Base-by-base conservation (phyloP, 2,797 vertebrate genomes). In the Platyrinchus mystaceus region DNA sequence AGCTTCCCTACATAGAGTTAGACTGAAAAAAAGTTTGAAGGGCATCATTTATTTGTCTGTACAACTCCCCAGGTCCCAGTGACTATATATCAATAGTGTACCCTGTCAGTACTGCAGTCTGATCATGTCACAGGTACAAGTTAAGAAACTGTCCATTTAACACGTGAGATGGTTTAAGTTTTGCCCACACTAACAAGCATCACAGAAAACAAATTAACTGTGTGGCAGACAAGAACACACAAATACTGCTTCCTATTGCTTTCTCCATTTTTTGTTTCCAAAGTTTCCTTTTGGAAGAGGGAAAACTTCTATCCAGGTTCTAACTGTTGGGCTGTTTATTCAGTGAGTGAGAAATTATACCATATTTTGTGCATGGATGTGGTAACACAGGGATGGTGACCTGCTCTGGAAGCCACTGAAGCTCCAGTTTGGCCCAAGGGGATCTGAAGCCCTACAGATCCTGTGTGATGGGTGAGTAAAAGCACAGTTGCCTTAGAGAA, bases 221-320 rank as follows among this genome's bases (percentile, higher is more conserved):
- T 28, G 16, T 79, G 63, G 36, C 26, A 64, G 68, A 37, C 12
- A 36, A 44, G 36, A 68, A 12, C 43, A 36, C 0, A 0, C 60
- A 55, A 88, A 90, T 71, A 87, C 62, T 91, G 43, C 64, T 84
- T 76, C 36, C 7, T 79, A 10, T 44, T 60, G 32, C 41, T 64
- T 41, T 64, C 34, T 50, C 53, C 6, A 2, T 55, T 59, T 95
- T 90, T 87, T 58, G 68, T 87, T 87, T 88, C 58, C 50, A 4
- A 20, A 9, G 71, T 95, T 96, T 85, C 52, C 39, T 91, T 92
- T 71, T 66, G 43, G 37, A 49, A 80, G 34, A 58, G 66, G 58
- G 66, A 84, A 86, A 37, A 50, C 16, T 50, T 85, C 90, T 82
- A 82, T 90, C 36, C 43, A 70, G 67, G 68, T 95, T 95, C 79